Evolutionary conservation across 2,113 vertebrate species (phyloP), one percentile per base, ranked within the genome.

Genomic region (Boleophthalmus pectinirostris): DNA sequence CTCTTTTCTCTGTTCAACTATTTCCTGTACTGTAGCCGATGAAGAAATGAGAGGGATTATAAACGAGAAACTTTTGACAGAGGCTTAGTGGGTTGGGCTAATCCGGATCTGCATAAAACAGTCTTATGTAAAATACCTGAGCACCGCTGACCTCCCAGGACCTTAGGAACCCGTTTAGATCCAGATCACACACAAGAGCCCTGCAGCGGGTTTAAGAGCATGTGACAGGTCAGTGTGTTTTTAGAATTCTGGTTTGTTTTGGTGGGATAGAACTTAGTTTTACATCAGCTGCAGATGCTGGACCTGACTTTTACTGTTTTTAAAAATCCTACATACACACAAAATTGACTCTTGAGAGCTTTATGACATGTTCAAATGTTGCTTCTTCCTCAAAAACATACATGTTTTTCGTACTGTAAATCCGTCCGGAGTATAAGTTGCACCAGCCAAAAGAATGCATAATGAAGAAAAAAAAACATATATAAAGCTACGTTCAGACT

Each of bases 71-170:
- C 64, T 23, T 66, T 66, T 66, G 5, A 38, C 60, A 64, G 6
- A 35, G 60, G 60, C 25, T 35, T 64, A 35, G 33, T 20, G 20
- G 38, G 38, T 66, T 66, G 21, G 12, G 21, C 13, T 66, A 66
- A 66, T 66, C 65, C 65, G 65, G 65, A 66, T 66, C 24, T 66
- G 65, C 43, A 66, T 66, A 66, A 66, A 66, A 66, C 38, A 24
- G 65, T 45, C 11, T 66, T 66, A 66, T 16, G 65, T 23, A 24
- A 45, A 66, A 43, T 46, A 66, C n/a, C 65, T 66, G 63, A 43
- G 35, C n/a, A 21, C 5, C 21, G 3, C 21, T 13, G 15, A 2
- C n/a, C 65, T 47, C 20, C 21, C 6, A 18, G 12, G 29, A 64
- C 29, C 16, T 43, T 33, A 8, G n/a, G n/a, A 43, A 35, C 23